Base-by-base conservation (phyloP, 2,888 invertebrate genomes). In the Alsophila aescularia region DNA sequence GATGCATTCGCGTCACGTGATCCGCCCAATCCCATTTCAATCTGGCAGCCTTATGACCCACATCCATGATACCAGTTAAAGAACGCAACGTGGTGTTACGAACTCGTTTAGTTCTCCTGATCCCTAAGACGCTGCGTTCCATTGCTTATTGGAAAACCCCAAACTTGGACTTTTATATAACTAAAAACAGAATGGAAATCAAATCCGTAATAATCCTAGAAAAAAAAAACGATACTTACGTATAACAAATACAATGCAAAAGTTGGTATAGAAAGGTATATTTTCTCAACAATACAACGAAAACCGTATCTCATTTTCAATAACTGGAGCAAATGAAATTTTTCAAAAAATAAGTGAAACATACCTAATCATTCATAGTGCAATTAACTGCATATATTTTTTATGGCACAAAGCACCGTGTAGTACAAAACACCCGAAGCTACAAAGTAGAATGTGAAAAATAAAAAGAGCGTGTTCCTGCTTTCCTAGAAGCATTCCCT, bases 401-500 rank as follows among this genome's bases (percentile, higher is more conserved):
- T 69, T 70, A 72, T 69, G 70, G 72, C 63, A 43, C 48, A n/a
- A n/a, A n/a, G 52, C 45, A 69, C 70, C 72, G 74, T 72, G 51
- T 61, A 52, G 58, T 63, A 62, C 63, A 53, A 58, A 58, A 65
- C 52, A 54, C 47, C 32, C 14, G 42, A 48, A 16, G 21, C 34
- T 41, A 64, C 56, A 67, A 66, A 67, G 62, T 59, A 64, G 64
- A 66, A 55, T 45, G 59, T 32, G 54, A 52, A 61, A 64, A 72
- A 69, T 56, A 66, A 71, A 68, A 62, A 55, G 55, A 61, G 45
- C 60, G 52, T 48, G 62, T 77, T 57, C 75, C 74, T 66, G 52
- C 47, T 61, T 77, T 57, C 75, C 74, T 66, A 70, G 69, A 67
- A 79, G 60, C 77, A 64, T 66, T 69, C 75, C 68, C 72, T 67